Evolutionary conservation across 1,140 invertebrate species (phyloP).

Genomic region (Listronotus bonariensis): DNA sequence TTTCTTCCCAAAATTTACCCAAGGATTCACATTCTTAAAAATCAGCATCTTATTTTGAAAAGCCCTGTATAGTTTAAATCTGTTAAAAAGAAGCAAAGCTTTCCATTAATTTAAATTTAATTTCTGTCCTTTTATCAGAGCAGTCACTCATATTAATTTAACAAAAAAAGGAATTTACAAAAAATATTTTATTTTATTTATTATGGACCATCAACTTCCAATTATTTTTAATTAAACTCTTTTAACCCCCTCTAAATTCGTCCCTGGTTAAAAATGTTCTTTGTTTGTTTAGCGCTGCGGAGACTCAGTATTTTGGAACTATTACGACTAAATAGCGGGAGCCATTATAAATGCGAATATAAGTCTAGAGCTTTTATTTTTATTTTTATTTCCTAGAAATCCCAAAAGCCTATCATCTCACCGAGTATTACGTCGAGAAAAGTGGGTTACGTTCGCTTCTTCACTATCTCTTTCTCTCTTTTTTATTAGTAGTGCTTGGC

Average conservation of each 20-base stretch:
- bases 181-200: too few relatives aligned
- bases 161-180: too few relatives aligned
- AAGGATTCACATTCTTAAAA: too few relatives aligned
- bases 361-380: constrained; percentile 17
- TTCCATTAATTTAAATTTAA: too few relatives aligned
- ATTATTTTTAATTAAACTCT: neutral
- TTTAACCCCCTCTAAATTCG: neutral
- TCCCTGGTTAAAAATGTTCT: constrained; percentile 25
- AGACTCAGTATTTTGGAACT: constrained; percentile 38
- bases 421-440: constrained; percentile 22
- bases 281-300: constrained; percentile 32
- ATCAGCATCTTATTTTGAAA: too few relatives aligned
- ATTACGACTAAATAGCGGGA: constrained; percentile 28
- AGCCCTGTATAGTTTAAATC: too few relatives aligned
- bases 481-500: constrained; percentile 3
- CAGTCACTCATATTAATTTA: too few relatives aligned
- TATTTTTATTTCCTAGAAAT: constrained; percentile 31
- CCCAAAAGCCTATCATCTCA: constrained; percentile 22
- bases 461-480: constrained; percentile 1
- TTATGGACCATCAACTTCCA: too few relatives aligned
- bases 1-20: too few relatives aligned
- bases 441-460: constrained; percentile 17
- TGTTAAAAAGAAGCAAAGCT: too few relatives aligned
- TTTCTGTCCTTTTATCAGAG: too few relatives aligned
- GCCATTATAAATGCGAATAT: constrained; percentile 32